A percentile compares a stretch with the other conserved stretches of the same genome.
Evolutionary conservation across 2,113 vertebrate genomes (phyloP).

Genomic region (Odobenus rosmarus): DNA sequence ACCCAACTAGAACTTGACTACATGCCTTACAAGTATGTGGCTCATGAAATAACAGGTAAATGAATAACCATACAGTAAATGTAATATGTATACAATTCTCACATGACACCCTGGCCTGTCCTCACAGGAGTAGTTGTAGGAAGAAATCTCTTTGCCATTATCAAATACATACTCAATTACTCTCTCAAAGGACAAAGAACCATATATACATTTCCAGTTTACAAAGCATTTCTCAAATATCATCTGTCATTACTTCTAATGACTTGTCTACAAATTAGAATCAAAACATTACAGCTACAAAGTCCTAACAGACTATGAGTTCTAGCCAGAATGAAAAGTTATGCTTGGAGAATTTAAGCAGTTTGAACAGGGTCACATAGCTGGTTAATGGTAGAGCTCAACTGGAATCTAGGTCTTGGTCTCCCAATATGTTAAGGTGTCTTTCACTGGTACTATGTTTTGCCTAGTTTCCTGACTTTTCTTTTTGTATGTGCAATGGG

Average conservation of each 20-base stretch:
- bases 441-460: not conserved
- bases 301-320: not conserved
- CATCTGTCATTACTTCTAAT: not conserved
- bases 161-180: conserved; percentile 20
- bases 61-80: not conserved
- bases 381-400: not conserved
- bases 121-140: not conserved
- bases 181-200: not conserved
- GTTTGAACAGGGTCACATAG: not conserved
- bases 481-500: not conserved
- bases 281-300: not conserved
- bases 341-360: not conserved
- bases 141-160: conserved; percentile 34
- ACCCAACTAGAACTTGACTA: not conserved
- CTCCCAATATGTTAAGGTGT: not conserved
- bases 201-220: not conserved
- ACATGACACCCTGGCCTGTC: not conserved
- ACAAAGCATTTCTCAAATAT: not conserved
- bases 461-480: not conserved
- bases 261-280: not conserved
- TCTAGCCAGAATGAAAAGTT: not conserved
- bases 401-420: not conserved
- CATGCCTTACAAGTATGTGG: not conserved
- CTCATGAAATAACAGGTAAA: not conserved
- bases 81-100: not conserved